A percentile compares a stretch with the other conserved stretches of the same genome.
These are phyloP conservation scores for Campylomormyrus tamandua DNA, from an alignment of 2,113 vertebrate species.

Conservation along the genomic window DNA sequence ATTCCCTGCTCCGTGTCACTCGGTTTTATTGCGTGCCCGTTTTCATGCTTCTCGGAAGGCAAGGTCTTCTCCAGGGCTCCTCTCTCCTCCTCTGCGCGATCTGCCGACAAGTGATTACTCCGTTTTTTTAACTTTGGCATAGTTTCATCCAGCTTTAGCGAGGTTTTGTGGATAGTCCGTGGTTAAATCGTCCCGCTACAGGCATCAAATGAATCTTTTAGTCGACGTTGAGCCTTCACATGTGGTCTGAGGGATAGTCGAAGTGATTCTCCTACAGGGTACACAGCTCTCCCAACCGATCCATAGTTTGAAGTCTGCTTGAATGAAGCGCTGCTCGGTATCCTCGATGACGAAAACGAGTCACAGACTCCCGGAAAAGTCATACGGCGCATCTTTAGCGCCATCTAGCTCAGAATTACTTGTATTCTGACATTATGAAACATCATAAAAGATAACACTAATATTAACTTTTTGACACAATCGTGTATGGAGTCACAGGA, in stretches of 20 bases:
- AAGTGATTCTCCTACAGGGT: background rate
- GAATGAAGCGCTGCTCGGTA: background rate
- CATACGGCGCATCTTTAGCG: background rate
- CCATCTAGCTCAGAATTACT: background rate
- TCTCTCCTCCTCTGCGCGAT: conserved; percentile 57
- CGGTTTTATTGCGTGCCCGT: conserved; percentile 14
- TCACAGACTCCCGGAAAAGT: background rate
- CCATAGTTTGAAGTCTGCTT: background rate
- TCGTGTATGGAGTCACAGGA: background rate
- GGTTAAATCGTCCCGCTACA: background rate
- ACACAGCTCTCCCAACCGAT: background rate
- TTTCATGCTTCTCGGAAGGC: conserved; percentile 26
- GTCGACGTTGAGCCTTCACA: background rate
- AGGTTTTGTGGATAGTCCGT: background rate
- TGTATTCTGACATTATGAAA: background rate
- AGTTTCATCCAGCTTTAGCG: background rate
- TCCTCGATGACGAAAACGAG: background rate
- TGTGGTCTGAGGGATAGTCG: background rate
- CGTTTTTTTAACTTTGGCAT: conserved; percentile 63
- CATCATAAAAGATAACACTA: no score
- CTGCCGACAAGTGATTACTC: conserved; percentile 43
- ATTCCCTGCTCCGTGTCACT: background rate
- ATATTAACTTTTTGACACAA: no score
- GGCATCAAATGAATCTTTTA: background rate
- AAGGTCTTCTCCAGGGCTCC: conserved; percentile 76